A percentile compares a stretch with the other conserved stretches of the same genome.
Conservation (phyloP, 1,140 invertebrate genomes). For the Heliothis virescens region DNA sequence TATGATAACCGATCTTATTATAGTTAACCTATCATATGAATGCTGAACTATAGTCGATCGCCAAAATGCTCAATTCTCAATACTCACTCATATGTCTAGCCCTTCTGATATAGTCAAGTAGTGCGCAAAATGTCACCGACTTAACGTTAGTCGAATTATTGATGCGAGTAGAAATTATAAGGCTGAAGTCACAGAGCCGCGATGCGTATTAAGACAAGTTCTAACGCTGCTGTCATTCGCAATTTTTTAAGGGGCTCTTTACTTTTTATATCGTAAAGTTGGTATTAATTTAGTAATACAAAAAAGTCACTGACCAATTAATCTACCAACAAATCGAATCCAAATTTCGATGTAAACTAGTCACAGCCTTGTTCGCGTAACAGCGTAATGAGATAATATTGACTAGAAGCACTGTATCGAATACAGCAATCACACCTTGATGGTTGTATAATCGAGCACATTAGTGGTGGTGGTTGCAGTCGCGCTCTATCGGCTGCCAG, state of each 20-base stretch:
- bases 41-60: background rate
- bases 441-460: background rate
- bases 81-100: background rate
- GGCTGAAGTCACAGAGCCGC: constrained; percentile 8
- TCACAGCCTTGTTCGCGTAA: background rate
- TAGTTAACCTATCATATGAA: constrained; percentile 25
- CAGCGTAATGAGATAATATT: background rate
- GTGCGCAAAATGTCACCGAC: constrained; percentile 34
- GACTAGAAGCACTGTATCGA: constrained; percentile 13
- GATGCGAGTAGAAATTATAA: constrained; percentile 8
- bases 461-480: constrained; percentile 16
- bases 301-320: too few species aligned
- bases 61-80: constrained; percentile 1
- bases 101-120: constrained; percentile 10
- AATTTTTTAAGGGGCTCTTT: too few species aligned
- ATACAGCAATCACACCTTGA: constrained; percentile 2
- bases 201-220: background rate
- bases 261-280: too few species aligned
- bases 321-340: background rate
- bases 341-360: background rate
- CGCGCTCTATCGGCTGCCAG: constrained; percentile 8
- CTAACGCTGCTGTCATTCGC: too few species aligned
- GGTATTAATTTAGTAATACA: too few species aligned
- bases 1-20: constrained; percentile 6
- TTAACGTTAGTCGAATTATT: constrained; percentile 27